Evolutionary conservation across 92 coral and sea anemone species (phyloP).

Genomic region (Porites lobata): DNA sequence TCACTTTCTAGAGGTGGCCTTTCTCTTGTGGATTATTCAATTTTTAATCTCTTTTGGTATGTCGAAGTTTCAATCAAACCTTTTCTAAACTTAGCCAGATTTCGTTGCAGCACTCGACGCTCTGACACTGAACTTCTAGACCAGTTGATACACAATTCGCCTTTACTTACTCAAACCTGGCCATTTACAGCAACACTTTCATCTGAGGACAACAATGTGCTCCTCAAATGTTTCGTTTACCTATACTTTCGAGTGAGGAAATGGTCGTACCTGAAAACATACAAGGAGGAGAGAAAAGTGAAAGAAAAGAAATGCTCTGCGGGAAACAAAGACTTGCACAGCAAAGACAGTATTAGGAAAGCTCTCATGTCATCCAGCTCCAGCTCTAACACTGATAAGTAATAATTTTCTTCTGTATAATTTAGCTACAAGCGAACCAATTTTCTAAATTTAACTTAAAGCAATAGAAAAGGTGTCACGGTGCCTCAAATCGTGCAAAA

Average conservation of each 20-base stretch:
- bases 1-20: constrained; percentile 65
- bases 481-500: no score
- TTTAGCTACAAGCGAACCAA: not conserved
- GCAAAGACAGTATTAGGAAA: constrained; percentile 63
- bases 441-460: no score
- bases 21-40: constrained; percentile 19
- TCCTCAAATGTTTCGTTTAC: not conserved
- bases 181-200: no score
- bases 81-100: constrained; percentile 29
- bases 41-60: constrained; percentile 49
- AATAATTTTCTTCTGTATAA: constrained; percentile 14
- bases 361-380: constrained; percentile 35
- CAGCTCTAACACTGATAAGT: no score
- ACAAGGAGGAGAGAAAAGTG: constrained; percentile 43
- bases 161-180: no score
- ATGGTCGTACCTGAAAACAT: constrained; percentile 57
- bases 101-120: no score
- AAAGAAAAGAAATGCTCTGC: not conserved
- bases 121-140: no score
- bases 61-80: constrained; percentile 56
- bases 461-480: no score
- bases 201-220: no score
- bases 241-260: constrained; percentile 47
- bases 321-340: not conserved
- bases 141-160: no score